Evolutionary conservation across 2,113 vertebrate species (phyloP).

Genomic region (Microtus richardsoni): DNA sequence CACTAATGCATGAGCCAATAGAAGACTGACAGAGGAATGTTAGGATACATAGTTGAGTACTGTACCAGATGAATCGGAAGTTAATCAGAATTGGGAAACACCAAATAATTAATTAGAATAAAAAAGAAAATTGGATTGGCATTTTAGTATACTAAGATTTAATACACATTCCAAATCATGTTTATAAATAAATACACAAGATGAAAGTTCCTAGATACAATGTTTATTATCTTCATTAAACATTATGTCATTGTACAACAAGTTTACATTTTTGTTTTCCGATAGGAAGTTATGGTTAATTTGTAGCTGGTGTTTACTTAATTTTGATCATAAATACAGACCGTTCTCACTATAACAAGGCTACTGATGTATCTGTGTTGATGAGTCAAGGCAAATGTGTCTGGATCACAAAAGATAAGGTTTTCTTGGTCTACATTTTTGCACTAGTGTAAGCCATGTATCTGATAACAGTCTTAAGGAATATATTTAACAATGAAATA

Average conservation of each 20-base stretch:
- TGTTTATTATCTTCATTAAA: neutral
- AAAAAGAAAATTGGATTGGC: neutral
- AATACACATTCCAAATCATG: neutral
- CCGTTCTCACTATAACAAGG: rapidly evolving
- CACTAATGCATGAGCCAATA: neutral
- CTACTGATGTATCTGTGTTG: too few relatives aligned
- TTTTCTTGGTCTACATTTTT: neutral
- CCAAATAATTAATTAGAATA: neutral
- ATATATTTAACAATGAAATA: neutral
- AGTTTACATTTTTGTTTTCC: neutral
- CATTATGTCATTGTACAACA: neutral
- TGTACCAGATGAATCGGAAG: neutral
- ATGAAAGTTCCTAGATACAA: neutral
- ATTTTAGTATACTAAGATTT: neutral
- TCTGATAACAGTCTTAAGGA: neutral
- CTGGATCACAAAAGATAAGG: neutral
- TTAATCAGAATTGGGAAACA: neutral
- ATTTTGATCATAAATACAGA: rapidly evolving
- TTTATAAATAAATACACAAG: neutral
- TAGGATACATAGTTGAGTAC: neutral
- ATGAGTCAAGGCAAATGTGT: neutral
- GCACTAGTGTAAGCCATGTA: neutral
- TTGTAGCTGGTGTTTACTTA: neutral
- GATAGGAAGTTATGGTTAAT: neutral
- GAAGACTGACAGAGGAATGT: neutral